phyloP scores from a whole-genome alignment of 2,888 invertebrate genomes.

The Azorinus chamasolen region DNA sequence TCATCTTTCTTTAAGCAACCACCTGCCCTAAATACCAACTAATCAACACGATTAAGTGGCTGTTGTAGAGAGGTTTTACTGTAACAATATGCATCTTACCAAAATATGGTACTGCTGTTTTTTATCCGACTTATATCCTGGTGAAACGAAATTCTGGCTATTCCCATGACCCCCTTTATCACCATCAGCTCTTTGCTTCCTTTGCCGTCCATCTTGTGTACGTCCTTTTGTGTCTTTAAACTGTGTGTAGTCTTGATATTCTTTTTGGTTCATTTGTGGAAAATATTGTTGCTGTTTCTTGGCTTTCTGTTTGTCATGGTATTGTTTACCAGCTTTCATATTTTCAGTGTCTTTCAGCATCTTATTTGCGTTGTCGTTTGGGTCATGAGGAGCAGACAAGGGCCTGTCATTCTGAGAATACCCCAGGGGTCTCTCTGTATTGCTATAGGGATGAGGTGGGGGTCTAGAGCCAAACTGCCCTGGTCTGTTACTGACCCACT shows the following conservation, averaged over 20 bases:
- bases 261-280: slow-evolving; percentile 73
- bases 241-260: slow-evolving; percentile 73
- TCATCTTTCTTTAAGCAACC: no score
- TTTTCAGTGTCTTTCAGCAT: slow-evolving; percentile 44
- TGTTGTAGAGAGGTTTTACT: no score
- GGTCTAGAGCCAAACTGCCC: slow-evolving; percentile 9
- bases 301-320: slow-evolving; percentile 69
- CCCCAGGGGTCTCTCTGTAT: neutral
- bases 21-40: no score
- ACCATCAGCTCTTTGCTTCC: slow-evolving; percentile 31
- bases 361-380: slow-evolving; percentile 16
- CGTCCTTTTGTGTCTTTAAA: slow-evolving; percentile 60
- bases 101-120: slow-evolving; percentile 68
- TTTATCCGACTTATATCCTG: slow-evolving; percentile 55
- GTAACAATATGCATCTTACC: no score
- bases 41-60: no score
- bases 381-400: slow-evolving; percentile 16
- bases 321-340: slow-evolving; percentile 36
- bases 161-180: slow-evolving; percentile 23
- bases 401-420: slow-evolving; percentile 2
- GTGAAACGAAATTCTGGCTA: slow-evolving; percentile 50
- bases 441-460: slow-evolving; percentile 2
- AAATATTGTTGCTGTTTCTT: slow-evolving; percentile 75
- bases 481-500: slow-evolving; percentile 62
- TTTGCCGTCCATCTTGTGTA: slow-evolving; percentile 22